Conservation (phyloP, 92 coral and sea anemone species). For the Muricea muricata region DNA sequence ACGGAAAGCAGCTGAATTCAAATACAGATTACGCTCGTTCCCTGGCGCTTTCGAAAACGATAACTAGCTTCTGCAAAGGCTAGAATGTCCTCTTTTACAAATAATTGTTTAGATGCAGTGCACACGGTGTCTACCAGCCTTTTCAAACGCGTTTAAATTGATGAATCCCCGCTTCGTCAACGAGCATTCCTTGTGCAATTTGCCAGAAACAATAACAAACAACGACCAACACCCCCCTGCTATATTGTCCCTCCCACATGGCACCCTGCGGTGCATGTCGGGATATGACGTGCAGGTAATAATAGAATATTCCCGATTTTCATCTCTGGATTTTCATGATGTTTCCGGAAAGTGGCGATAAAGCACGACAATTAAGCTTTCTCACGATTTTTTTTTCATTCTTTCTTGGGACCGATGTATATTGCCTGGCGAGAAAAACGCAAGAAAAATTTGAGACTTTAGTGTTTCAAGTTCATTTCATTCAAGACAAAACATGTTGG, state of each 20-base stretch:
- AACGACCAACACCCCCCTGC: constrained; percentile 1
- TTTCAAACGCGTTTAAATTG: neutral
- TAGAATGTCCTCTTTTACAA: neutral
- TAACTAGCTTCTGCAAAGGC: neutral
- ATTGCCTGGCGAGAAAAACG: too few species aligned
- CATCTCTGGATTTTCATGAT: too few species aligned
- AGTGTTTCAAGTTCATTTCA: too few species aligned
- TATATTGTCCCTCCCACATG: constrained; percentile 18
- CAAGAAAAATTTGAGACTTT: too few species aligned
- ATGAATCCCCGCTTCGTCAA: neutral
- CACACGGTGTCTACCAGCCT: neutral
- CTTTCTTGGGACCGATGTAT: too few species aligned
- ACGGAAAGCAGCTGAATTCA: neutral
- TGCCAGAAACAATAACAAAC: neutral
- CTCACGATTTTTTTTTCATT: too few species aligned
- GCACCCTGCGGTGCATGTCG: constrained; percentile 11
- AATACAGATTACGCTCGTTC: neutral
- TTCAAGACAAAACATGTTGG: too few species aligned
- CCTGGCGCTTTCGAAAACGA: neutral
- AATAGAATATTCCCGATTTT: constrained; percentile 9
- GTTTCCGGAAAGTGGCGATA: neutral
- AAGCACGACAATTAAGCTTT: neutral
- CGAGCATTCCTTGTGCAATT: neutral
- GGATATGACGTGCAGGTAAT: constrained; percentile 12
- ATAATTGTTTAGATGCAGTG: neutral